Percentiles rank a stretch among this genome's conserved stretches.
Conservation (phyloP, 2,888 invertebrate species). For the Hydroisotoma schaefferi region DNA sequence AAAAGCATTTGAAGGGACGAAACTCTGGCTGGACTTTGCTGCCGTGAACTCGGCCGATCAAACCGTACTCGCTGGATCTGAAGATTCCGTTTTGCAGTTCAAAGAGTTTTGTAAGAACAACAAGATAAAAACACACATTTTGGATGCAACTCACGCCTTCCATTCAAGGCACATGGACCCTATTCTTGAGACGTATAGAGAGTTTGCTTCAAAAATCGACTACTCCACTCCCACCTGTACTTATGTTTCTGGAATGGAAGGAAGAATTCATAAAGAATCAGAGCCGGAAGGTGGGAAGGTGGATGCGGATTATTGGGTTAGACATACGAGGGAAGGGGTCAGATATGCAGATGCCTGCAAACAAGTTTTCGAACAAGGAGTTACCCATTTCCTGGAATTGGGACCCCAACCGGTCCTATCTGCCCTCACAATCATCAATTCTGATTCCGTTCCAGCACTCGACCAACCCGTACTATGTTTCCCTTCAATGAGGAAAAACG, state of each 20-base stretch:
- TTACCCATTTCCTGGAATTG: slow-evolving; percentile 24
- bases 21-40: slow-evolving; percentile 26
- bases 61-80: slow-evolving; percentile 30
- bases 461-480: background rate
- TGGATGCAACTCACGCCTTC: slow-evolving; percentile 27
- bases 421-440: slow-evolving; percentile 14
- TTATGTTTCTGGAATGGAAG: slow-evolving; percentile 30
- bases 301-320: slow-evolving; percentile 30
- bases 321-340: slow-evolving; percentile 28
- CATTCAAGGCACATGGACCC: slow-evolving; percentile 34
- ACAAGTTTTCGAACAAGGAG: slow-evolving; percentile 4
- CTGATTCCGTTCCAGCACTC: background rate
- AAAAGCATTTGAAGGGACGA: background rate
- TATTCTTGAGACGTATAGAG: slow-evolving; percentile 16
- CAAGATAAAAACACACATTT: slow-evolving; percentile 13
- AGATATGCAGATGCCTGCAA: slow-evolving; percentile 16
- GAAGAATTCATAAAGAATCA: background rate
- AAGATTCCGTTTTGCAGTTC: background rate
- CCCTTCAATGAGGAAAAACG: slow-evolving; percentile 13
- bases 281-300: background rate
- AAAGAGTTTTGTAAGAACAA: background rate
- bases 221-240: background rate
- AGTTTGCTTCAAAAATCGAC: slow-evolving; percentile 3
- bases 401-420: slow-evolving; percentile 33
- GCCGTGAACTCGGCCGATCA: slow-evolving; percentile 33